Evolutionary conservation across 2,888 invertebrate species (phyloP).

Genomic region (Ichneumoninae sp.): DNA sequence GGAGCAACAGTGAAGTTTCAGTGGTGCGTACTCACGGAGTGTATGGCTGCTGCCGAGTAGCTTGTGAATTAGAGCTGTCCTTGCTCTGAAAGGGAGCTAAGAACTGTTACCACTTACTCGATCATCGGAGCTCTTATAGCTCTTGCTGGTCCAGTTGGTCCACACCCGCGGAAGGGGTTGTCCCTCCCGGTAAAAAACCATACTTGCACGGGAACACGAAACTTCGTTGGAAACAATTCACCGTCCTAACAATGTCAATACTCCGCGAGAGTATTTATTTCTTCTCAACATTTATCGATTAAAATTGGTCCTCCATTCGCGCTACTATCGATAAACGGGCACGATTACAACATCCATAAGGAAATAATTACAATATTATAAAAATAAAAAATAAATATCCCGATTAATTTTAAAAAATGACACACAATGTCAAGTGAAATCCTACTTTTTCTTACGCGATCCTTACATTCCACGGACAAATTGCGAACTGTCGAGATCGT

Average conservation of each 20-base stretch:
- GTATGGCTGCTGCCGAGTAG: conserved; percentile 44
- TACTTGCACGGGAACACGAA: conserved; percentile 47
- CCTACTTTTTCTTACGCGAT: conserved; percentile 11
- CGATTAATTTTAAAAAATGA: conserved; percentile 6
- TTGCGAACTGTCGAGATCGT: conserved; percentile 41
- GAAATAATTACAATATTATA: background rate
- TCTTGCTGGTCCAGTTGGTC: conserved; percentile 77
- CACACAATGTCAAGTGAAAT: conserved; percentile 20
- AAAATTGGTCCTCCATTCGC: background rate
- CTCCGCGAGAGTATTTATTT: background rate
- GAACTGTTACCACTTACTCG: conserved; percentile 81
- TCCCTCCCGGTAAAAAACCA: conserved; percentile 58
- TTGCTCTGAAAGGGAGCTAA: conserved; percentile 79
- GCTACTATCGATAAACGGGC: background rate
- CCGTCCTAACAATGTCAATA: conserved; percentile 33
- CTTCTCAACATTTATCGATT: background rate
- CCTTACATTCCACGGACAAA: conserved; percentile 53
- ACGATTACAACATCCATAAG: background rate
- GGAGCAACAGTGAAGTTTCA: conserved; percentile 1
- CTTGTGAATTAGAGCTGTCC: conserved; percentile 75
- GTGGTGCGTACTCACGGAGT: conserved; percentile 57
- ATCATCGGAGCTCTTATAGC: conserved; percentile 81
- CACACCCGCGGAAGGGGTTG: conserved; percentile 79
- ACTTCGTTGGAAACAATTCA: conserved; percentile 21
- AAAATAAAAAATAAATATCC: conserved; percentile 14